Conservation (phyloP, 2,888 invertebrate species). For the Aelia acuminata region DNA sequence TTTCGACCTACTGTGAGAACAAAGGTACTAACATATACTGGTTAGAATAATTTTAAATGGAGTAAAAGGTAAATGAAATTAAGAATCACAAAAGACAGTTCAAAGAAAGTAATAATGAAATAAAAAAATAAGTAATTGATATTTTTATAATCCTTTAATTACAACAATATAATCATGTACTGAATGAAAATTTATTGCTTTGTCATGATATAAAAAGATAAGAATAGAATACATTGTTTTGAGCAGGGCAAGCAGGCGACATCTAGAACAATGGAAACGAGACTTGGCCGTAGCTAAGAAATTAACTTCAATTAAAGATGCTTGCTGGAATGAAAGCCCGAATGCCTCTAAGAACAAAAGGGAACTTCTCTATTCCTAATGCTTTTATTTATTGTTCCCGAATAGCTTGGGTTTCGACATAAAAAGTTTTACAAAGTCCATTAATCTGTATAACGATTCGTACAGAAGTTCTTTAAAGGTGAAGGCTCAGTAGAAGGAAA, state of each 20-base stretch:
- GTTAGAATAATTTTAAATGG: too few species aligned
- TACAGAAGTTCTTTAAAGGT: conserved; percentile 32
- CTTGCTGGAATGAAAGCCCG: conserved; percentile 1
- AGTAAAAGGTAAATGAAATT: too few species aligned
- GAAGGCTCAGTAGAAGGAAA: not conserved
- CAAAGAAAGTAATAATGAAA: too few species aligned
- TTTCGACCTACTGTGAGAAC: too few species aligned
- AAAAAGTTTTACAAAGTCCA: conserved; percentile 30
- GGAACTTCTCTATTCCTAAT: conserved; percentile 26
- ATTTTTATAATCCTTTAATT: too few species aligned
- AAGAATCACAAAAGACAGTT: too few species aligned
- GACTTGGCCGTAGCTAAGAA: conserved; percentile 13
- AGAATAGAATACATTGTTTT: not conserved
- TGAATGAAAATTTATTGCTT: not conserved
- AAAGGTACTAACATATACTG: too few species aligned
- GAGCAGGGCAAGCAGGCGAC: not conserved
- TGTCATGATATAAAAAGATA: not conserved
- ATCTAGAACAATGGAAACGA: not conserved
- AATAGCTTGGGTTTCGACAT: conserved; percentile 37
- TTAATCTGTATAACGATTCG: conserved; percentile 21
- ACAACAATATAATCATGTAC: not conserved
- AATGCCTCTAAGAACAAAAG: conserved; percentile 13
- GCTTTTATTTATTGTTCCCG: conserved; percentile 34
- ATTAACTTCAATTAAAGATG: conserved; percentile 35
- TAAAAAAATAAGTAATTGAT: too few species aligned